Evolutionary conservation across 2,113 vertebrate species (phyloP), one percentile per base, ranked within the genome.

Genomic region (Nipponia nippon): DNA sequence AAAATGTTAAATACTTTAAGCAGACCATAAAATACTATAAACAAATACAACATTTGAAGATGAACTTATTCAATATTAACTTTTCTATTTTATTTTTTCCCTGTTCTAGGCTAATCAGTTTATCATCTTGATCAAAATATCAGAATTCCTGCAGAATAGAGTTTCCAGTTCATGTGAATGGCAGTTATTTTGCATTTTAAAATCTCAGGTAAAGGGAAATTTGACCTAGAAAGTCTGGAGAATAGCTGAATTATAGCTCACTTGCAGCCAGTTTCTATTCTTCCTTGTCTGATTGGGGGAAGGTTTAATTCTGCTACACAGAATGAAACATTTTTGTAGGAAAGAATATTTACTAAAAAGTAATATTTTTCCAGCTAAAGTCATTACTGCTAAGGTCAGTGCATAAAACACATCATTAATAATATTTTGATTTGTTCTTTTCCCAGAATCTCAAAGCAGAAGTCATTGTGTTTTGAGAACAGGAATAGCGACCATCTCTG

Each of bases 401-500:
- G 67, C 46, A 89, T 92, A 92, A 89, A 86, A 22, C 26, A 59
- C 23, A 84, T 78, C 23, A 87, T 81, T 66, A 71, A 81, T 91
- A 93, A 87, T 50, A 72, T 75, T 96, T 94, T 78, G 47, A 84
- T 91, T 81, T 46, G 26, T 71, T 93, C 47, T 82, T 84, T 81
- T 79, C 25, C 36, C 0, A 0, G 63, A 89, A 73, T 81, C 46
- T 83, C 80, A 70, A 65, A 95, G 16, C 63, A 90, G 83, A 88
- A 92, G 29, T 73, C 46, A 53, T 81, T 70, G 47, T 42, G 56
- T 58, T 90, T 62, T 50, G 50, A 81, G 63, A 89, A 42, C 40
- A 81, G 53, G 55, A 89, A 21, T 53, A 81, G 42, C 46, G 76
- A 38, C 3, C 26, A 21, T 77, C 87, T 87, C 63, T 82, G 61